Conservation (phyloP, 2,888 invertebrate species). For the Harpagoxenus sublaevis region DNA sequence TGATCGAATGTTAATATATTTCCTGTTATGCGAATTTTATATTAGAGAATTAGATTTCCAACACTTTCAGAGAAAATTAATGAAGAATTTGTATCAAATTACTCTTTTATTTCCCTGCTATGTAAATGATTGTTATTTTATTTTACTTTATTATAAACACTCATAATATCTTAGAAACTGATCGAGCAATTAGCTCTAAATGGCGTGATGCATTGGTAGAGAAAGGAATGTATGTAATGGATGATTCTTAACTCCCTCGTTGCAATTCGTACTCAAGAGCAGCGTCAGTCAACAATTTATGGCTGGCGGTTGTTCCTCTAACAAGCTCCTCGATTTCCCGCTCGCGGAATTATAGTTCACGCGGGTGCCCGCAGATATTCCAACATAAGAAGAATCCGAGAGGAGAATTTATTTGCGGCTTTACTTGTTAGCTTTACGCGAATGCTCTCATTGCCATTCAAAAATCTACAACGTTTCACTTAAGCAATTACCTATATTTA, state of each 20-base stretch:
- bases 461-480: not conserved
- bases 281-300: conserved; percentile 70
- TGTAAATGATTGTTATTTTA: not conserved
- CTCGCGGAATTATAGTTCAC: conserved; percentile 50
- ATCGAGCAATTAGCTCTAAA: conserved; percentile 68
- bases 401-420: conserved; percentile 23
- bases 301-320: conserved; percentile 59
- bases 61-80: not conserved
- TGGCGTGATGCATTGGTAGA: conserved; percentile 55
- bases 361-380: conserved; percentile 43
- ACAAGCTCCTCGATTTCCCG: conserved; percentile 64
- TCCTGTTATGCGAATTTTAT: not conserved
- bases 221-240: conserved; percentile 35
- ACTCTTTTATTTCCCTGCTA: not conserved
- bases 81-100: not conserved
- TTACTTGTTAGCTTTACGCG: not conserved
- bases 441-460: conserved; percentile 9
- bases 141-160: not conserved
- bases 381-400: conserved; percentile 15
- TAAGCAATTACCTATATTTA: not conserved
- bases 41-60: not conserved
- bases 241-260: conserved; percentile 61
- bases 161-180: conserved; percentile 10
- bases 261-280: conserved; percentile 61
- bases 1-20: not conserved